Base-by-base conservation (phyloP, 2,888 invertebrate species). In the Chymomyza procnemis region DNA sequence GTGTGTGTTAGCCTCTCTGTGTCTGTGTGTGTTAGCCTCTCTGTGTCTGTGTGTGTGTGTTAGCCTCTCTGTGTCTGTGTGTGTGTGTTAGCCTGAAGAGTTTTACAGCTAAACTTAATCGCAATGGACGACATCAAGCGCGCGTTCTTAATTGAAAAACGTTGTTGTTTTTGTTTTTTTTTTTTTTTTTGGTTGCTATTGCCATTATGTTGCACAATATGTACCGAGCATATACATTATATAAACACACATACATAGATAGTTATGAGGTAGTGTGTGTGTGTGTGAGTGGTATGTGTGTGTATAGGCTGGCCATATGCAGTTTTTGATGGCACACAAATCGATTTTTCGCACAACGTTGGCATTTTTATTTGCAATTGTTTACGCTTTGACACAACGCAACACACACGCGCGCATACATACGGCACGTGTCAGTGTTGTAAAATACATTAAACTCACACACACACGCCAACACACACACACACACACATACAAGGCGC, bases 361-460 rank as follows among this genome's bases (percentile, higher is more conserved):
- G 65, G 70, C 61, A 30, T 79, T 70, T 26, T 74, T 78, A 77
- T 84, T 82, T 81, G 82, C 81, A 83, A 83, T 83, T 83, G 82
- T 83, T 83, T 83, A 86, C 82, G 81, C 87, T 84, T 83, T 83
- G 82, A 69, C 75, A 86, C 75, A 77, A 86, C 75, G 75, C 67
- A 56, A 73, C n/a, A n/a, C n/a, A 66, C 63, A 22, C 56, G 66
- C 68, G 66, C 68, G 62, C 55, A 79, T 56, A 65, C n/a, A 57
- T 9, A 9, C 18, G 6, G 19, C 16, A 50, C 16, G 50, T 50
- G 50, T 18, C 18, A n/a, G 50, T 50, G 19, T 26, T 22, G 50
- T 2, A 61, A 22, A 61, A 67, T 34, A 57, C 19, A n/a, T n/a
- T n/a, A n/a, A n/a, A n/a, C n/a, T n/a, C 47, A 64, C 12, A 61